A percentile compares a stretch with the other conserved stretches of the same genome.
Evolutionary conservation across 2,113 vertebrate species (phyloP).

Genomic region (Axis porcinus): DNA sequence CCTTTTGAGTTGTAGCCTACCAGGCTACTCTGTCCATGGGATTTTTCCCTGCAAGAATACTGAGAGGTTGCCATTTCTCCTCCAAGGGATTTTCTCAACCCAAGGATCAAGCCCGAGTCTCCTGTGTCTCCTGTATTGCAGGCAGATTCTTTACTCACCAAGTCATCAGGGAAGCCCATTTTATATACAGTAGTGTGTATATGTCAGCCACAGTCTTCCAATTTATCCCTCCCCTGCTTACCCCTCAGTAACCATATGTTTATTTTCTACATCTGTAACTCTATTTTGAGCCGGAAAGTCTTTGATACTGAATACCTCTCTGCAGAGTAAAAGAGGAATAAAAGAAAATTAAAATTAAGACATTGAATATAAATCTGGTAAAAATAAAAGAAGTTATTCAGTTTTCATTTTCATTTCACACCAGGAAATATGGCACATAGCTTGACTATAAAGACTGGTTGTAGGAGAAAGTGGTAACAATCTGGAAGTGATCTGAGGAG

Average conservation of each 20-base stretch:
- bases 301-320: not conserved
- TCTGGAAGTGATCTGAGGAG: not conserved
- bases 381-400: conserved; percentile 7
- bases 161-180: not conserved
- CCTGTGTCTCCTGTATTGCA: not conserved
- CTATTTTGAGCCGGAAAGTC: not conserved
- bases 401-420: not conserved
- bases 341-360: conserved; percentile 30
- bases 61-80: not conserved
- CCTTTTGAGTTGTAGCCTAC: not conserved
- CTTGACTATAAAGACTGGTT: not conserved
- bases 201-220: not conserved
- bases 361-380: not conserved
- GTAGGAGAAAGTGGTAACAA: not conserved
- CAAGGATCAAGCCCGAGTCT: not conserved
- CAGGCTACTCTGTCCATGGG: not conserved
- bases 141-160: not conserved
- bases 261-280: not conserved
- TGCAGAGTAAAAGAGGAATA: not conserved
- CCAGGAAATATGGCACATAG: not conserved
- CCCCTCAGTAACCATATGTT: not conserved
- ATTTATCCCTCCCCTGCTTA: not conserved
- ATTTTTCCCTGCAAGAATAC: not conserved
- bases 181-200: not conserved
- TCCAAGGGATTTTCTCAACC: not conserved